phyloP scores from a whole-genome alignment of 2,888 invertebrate species.

The Stratiomys singularior region DNA sequence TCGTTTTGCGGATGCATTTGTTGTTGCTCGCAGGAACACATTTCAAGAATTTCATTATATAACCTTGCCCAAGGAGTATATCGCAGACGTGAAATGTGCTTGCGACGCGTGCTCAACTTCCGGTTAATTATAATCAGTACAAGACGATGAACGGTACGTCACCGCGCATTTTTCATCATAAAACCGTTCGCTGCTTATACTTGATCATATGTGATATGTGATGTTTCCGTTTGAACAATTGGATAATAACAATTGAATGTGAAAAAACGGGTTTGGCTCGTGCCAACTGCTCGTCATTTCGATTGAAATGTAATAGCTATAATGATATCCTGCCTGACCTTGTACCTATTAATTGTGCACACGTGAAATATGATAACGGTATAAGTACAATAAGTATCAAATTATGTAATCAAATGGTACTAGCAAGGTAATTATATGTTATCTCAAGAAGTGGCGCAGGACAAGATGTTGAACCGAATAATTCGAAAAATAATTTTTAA shows the following conservation, averaged over 20 bases:
- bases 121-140: slow-evolving; percentile 63
- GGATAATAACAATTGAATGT: slow-evolving; percentile 24
- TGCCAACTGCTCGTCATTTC: slow-evolving; percentile 46
- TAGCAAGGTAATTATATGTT: slow-evolving; percentile 24
- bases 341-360: slow-evolving; percentile 17
- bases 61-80: slow-evolving; percentile 26
- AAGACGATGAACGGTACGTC: slow-evolving; percentile 36
- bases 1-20: slow-evolving; percentile 8
- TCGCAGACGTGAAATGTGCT: slow-evolving; percentile 13
- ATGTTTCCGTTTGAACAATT: slow-evolving; percentile 37
- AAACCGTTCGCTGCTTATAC: neutral
- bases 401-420: slow-evolving; percentile 33
- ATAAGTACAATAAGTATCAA: neutral
- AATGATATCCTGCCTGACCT: slow-evolving; percentile 43
- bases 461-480: neutral
- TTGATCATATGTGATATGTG: neutral
- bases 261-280: slow-evolving; percentile 43
- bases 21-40: neutral
- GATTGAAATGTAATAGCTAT: slow-evolving; percentile 35
- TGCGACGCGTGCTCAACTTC: slow-evolving; percentile 65
- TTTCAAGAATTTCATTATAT: neutral
- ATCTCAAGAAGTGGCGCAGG: neutral
- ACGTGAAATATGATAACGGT: slow-evolving; percentile 41
- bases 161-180: slow-evolving; percentile 21
- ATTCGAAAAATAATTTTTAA: neutral